These are phyloP conservation scores for Blastobasis lacticolella DNA, from an alignment of 2,888 invertebrate genomes.

Conservation along the genomic window DNA sequence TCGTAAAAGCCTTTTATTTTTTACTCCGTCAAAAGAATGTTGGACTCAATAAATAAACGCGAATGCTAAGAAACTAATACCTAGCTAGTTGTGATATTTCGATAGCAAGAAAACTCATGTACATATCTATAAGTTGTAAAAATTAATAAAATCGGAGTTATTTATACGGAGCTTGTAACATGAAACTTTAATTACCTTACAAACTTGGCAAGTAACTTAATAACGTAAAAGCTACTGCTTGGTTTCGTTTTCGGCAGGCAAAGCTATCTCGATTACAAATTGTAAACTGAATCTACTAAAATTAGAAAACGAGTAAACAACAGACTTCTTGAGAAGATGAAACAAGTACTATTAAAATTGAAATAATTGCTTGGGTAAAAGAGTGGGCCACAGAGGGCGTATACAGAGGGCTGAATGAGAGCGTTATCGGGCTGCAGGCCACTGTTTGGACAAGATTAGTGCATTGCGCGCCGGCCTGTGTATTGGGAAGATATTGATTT, in stretches of 20 bases:
- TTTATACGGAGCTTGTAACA: no score
- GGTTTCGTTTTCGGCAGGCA: conserved; percentile 8
- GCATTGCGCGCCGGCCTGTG: conserved; percentile 62
- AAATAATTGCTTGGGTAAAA: neutral
- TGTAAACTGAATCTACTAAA: conserved; percentile 9
- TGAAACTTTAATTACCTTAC: conserved; percentile 10
- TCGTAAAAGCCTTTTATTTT: conserved; percentile 29
- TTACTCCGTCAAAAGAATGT: no score
- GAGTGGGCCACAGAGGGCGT: no score
- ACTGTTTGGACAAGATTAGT: conserved; percentile 59
- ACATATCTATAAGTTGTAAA: no score
- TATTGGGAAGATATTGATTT: conserved; percentile 70
- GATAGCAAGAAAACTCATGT: no score
- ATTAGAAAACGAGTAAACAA: conserved; percentile 9
- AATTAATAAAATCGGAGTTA: no score
- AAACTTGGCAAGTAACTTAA: conserved; percentile 11
- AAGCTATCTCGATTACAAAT: conserved; percentile 5
- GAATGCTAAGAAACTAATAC: no score
- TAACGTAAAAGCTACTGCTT: conserved; percentile 11
- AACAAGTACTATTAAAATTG: conserved; percentile 4
- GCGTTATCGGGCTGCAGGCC: conserved; percentile 28
- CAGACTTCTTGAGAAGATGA: neutral
- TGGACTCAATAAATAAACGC: no score
- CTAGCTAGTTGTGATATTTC: no score
- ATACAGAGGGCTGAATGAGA: neutral